These are phyloP conservation scores for Drosophila pegasa DNA, from an alignment of 2,888 invertebrate species.

Conservation along the genomic window DNA sequence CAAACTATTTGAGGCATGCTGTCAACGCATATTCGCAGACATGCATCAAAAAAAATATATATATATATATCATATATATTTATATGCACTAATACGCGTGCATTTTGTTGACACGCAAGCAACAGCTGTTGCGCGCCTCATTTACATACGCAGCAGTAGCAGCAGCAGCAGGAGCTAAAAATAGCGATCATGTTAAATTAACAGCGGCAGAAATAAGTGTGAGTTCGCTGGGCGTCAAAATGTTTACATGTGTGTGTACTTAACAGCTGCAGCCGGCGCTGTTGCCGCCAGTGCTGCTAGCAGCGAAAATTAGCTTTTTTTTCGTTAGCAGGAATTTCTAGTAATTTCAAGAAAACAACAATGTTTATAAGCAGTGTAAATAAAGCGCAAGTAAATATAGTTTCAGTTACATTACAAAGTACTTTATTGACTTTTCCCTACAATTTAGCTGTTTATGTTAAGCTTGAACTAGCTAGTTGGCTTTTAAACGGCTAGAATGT, in stretches of 20 bases:
- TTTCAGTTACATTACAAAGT: too few species aligned
- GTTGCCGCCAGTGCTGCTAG: background rate
- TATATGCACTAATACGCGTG: background rate
- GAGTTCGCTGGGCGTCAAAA: slow-evolving; percentile 8
- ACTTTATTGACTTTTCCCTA: too few species aligned
- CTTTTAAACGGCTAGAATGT: background rate
- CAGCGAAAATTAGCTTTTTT: background rate
- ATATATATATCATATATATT: background rate
- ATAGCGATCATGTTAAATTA: slow-evolving; percentile 54
- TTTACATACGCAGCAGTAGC: slow-evolving; percentile 25
- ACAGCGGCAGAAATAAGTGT: slow-evolving; percentile 15
- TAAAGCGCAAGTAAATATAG: too few species aligned
- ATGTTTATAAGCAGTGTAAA: too few species aligned
- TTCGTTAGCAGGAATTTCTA: background rate
- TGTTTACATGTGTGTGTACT: background rate
- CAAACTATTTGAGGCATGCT: slow-evolving; percentile 32
- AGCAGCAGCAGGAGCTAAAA: slow-evolving; percentile 23
- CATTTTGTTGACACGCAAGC: slow-evolving; percentile 19
- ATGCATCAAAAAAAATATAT: too few species aligned
- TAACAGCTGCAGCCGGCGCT: slow-evolving; percentile 24
- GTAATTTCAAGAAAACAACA: background rate
- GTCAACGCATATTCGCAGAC: background rate
- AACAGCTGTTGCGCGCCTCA: slow-evolving; percentile 54
- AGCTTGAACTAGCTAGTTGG: background rate
- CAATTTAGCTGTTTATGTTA: background rate